These are phyloP conservation scores for Daubentonia madagascariensis DNA, from an alignment of 2,113 vertebrate species.

Conservation along the genomic window DNA sequence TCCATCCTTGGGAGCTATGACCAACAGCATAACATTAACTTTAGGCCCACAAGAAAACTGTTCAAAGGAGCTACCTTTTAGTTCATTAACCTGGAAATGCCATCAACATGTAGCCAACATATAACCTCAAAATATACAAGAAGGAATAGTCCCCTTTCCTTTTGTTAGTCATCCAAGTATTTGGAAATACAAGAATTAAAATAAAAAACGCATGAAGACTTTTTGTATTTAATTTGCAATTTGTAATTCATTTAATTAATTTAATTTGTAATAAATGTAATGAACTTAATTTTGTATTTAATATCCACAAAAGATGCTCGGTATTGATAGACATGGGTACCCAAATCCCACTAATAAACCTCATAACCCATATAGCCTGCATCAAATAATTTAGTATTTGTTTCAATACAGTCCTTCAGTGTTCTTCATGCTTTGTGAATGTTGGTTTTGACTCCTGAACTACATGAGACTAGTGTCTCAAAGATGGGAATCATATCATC, in stretches of 20 bases:
- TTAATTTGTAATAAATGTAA: background rate
- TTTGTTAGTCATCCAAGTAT: background rate
- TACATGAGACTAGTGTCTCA: background rate
- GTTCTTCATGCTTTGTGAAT: background rate
- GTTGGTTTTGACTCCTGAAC: background rate
- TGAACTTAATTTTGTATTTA: background rate
- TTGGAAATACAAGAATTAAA: background rate
- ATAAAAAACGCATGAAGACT: background rate
- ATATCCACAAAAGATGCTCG: background rate
- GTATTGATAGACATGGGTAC: background rate
- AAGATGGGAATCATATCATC: background rate
- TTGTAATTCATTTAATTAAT: background rate
- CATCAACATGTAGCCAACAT: background rate
- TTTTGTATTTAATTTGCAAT: background rate
- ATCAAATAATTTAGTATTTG: background rate
- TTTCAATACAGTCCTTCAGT: background rate
- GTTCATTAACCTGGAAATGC: background rate
- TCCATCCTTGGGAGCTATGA: background rate
- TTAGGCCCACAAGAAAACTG: background rate
- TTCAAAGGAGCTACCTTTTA: background rate
- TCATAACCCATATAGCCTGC: background rate
- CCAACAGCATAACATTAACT: background rate
- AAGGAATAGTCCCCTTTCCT: background rate
- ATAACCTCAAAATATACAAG: background rate
- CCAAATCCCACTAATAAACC: background rate